Base-by-base conservation (phyloP, 2,797 vertebrate genomes). In the Mareca strepera region DNA sequence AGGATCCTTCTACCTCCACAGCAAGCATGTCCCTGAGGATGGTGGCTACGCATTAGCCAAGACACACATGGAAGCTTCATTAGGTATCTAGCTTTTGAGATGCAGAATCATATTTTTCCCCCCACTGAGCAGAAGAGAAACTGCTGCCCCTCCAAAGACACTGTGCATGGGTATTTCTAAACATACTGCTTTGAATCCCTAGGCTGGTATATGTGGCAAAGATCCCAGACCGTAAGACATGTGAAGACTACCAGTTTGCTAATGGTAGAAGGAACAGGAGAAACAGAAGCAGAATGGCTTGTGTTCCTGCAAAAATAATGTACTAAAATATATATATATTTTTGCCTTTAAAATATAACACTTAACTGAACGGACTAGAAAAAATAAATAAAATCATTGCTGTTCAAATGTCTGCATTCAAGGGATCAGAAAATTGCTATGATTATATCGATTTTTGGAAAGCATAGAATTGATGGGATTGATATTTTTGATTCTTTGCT, bases 31-130 rank as follows among this genome's bases (percentile, higher is more conserved):
- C 62, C 18, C 4, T 5, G 6, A 87, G 60, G 59, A 44, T 4
- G 12, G 48, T 59, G 72, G n/a, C 35, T 11, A 11, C 31, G 0
- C 0, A 15, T 70, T 28, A 82, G n/a, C 39, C 1, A 7, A 56
- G 53, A 16, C 53, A 59, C 80, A 85, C 4, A 10, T 3, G 9
- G 70, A 37, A 58, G 66, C 8, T 66, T 85, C 5, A 22, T 11
- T 52, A 69, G 26, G 10, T 58, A 43, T 17, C 50, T 78, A 33
- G 44, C 58, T 20, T 92, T 68, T 46, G 67, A 83, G 44, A 48
- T 39, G 75, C 62, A 78, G 53, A 93, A 77, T 77, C 33, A 21
- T 74, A 75, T 22, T 77, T 8, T 68, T 52, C 22, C 37, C 26
- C 62, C 66, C 22, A 14, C 31, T 17, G 62, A 91, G 31, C 25